Evolutionary conservation across 1,140 invertebrate genomes (phyloP).

Genomic region (Ceratosolen solmsi): DNA sequence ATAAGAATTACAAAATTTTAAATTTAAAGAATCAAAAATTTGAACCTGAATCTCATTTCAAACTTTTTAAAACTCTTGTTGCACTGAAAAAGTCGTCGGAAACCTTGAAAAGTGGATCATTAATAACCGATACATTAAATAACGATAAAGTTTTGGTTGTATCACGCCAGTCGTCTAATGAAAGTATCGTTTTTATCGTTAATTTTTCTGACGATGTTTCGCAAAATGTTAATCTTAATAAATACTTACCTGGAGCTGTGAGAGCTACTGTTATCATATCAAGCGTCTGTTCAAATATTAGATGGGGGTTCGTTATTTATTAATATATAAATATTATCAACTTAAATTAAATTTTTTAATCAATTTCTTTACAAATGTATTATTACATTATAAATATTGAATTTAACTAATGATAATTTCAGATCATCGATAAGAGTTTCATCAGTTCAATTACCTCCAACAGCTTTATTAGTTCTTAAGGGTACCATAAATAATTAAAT

Average conservation of each 20-base stretch:
- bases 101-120: slow-evolving; percentile 65
- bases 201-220: slow-evolving; percentile 24
- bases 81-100: slow-evolving; percentile 60
- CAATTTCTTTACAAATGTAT: too few species aligned
- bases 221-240: background rate
- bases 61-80: slow-evolving; percentile 69
- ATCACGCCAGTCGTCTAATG: background rate
- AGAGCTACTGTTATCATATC: background rate
- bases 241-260: background rate
- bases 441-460: background rate
- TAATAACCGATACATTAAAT: slow-evolving; percentile 59
- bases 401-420: background rate
- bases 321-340: too few species aligned
- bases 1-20: slow-evolving; percentile 70
- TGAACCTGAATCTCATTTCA: slow-evolving; percentile 67
- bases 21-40: slow-evolving; percentile 71
- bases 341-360: too few species aligned
- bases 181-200: slow-evolving; percentile 3
- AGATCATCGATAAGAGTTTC: background rate
- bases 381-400: too few species aligned
- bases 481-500: too few species aligned
- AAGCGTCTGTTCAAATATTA: slow-evolving; percentile 12
- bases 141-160: slow-evolving; percentile 48
- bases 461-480: slow-evolving; percentile 3
- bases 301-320: slow-evolving; percentile 18